phyloP scores from a whole-genome alignment of 2,797 vertebrate species.

The Todus mexicanus region DNA sequence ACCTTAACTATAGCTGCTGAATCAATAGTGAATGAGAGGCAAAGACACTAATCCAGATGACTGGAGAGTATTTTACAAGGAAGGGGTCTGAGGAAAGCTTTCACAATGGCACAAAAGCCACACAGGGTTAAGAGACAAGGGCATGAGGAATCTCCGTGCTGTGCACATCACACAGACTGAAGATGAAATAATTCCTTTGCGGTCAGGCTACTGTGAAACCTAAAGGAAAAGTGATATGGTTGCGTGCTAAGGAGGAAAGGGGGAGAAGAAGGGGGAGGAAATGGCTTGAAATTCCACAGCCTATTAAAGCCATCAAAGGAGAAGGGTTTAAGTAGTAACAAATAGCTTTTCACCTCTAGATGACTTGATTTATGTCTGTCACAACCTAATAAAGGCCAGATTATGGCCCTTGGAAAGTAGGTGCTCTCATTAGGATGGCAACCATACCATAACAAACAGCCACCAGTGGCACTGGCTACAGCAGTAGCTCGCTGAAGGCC shows the following conservation, averaged over 20 bases:
- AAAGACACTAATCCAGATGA: background rate
- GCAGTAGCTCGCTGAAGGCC: background rate
- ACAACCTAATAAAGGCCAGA: background rate
- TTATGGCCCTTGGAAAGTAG: background rate
- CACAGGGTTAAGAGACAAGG: background rate
- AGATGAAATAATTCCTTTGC: constrained; percentile 17
- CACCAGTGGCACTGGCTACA: background rate
- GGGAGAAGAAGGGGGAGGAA: background rate
- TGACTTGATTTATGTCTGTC: background rate
- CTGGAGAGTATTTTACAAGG: background rate
- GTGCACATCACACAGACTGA: background rate
- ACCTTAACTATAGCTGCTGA: background rate
- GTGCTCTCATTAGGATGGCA: background rate
- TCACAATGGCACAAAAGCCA: background rate
- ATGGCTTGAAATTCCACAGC: background rate
- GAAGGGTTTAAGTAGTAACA: background rate
- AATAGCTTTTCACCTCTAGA: background rate
- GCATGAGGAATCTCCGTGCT: background rate
- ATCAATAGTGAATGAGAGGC: background rate
- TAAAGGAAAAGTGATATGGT: background rate
- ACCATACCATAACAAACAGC: background rate
- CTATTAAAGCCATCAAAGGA: background rate
- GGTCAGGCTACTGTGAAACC: background rate
- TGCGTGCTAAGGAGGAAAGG: background rate
- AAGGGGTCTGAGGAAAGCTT: background rate